phyloP scores from a whole-genome alignment of 53 echinoderm and acorn worm genomes.

The Hippasteria phrygiana region DNA sequence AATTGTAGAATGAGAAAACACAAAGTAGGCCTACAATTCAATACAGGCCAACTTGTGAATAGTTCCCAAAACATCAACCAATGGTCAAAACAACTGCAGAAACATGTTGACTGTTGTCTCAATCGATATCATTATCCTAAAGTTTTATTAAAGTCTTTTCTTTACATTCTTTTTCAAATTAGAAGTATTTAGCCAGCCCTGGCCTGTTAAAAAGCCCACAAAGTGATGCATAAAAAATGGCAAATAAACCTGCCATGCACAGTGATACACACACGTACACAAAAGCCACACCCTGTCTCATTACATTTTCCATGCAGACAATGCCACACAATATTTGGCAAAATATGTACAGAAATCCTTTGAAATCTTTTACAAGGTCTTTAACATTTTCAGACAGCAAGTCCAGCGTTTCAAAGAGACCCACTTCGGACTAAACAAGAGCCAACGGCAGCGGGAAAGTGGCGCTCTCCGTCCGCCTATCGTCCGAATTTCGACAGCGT shows the following conservation, averaged over 20 bases:
- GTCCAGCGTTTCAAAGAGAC: not conserved
- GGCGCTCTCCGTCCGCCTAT: constrained; percentile 74
- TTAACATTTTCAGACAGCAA: not conserved
- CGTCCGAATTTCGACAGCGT: constrained; percentile 71
- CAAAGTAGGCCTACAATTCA: too few species aligned
- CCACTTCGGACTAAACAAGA: constrained; percentile 27
- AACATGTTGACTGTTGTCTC: too few species aligned
- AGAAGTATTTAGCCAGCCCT: too few species aligned
- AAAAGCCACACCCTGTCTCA: constrained; percentile 48
- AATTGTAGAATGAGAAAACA: too few species aligned
- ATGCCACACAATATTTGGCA: not conserved
- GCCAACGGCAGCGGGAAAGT: constrained; percentile 62
- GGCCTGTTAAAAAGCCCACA: not conserved
- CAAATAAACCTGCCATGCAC: not conserved
- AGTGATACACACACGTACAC: constrained; percentile 16
- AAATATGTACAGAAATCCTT: not conserved
- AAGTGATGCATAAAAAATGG: not conserved
- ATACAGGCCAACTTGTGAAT: too few species aligned
- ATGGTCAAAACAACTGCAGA: too few species aligned
- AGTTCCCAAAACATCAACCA: too few species aligned
- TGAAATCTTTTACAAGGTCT: not conserved
- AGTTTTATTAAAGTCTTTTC: too few species aligned
- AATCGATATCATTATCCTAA: too few species aligned
- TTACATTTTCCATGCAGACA: not conserved
- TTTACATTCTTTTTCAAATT: too few species aligned